Percentiles rank a stretch among this genome's conserved stretches.
These are phyloP conservation scores for Xylota segnis DNA, from an alignment of 2,888 invertebrate species.

Conservation along the genomic window DNA sequence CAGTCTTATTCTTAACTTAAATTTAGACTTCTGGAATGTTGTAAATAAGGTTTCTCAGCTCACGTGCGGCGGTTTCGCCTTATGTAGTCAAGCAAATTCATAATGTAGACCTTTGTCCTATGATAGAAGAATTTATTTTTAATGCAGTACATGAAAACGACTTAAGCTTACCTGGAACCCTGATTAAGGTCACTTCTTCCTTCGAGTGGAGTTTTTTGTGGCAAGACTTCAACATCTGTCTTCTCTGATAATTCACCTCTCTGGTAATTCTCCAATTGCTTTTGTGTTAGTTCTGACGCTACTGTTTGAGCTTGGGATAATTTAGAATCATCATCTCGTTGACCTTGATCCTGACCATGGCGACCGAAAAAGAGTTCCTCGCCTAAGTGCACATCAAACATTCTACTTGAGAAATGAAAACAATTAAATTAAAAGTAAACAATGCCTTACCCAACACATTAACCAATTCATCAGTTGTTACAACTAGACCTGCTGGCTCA, in stretches of 20 bases:
- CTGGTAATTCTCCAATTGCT: conserved; percentile 48
- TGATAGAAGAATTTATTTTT: background rate
- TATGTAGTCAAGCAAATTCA: conserved; percentile 68
- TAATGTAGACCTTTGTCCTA: conserved; percentile 62
- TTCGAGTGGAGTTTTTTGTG: conserved; percentile 28
- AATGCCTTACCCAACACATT: conserved; percentile 77
- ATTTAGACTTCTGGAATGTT: background rate
- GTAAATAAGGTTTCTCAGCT: background rate
- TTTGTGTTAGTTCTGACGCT: conserved; percentile 54
- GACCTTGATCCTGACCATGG: conserved; percentile 22
- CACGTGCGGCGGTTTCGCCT: conserved; percentile 37
- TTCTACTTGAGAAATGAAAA: background rate
- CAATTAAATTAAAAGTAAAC: background rate
- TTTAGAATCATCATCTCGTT: conserved; percentile 30
- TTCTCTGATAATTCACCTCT: conserved; percentile 19
- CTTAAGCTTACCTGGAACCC: conserved; percentile 51
- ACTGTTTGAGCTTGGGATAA: background rate
- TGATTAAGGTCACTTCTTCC: conserved; percentile 25
- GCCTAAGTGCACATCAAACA: conserved; percentile 60
- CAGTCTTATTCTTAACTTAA: conserved; percentile 45
- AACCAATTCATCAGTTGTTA: conserved; percentile 76
- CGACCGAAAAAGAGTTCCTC: conserved; percentile 70
- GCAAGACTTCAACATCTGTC: conserved; percentile 5
- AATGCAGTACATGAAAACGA: background rate
- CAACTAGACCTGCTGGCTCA: conserved; percentile 69